Percentiles rank a stretch among this genome's conserved stretches.
Conservation (phyloP, 2,113 vertebrate species). For the Neopipo cinnamomea region DNA sequence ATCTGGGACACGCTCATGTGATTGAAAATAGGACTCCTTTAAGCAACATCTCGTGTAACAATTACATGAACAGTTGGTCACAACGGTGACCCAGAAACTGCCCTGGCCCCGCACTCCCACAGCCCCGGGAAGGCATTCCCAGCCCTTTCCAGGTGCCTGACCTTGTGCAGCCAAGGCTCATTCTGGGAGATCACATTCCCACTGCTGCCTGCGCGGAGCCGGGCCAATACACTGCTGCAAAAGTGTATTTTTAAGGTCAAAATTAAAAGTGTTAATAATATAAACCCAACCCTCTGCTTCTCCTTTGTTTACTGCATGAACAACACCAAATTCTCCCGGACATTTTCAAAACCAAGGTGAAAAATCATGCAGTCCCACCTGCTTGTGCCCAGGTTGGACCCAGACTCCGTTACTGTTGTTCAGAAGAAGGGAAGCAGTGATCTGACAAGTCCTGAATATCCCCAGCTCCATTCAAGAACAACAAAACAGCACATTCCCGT, state of each 20-base stretch:
- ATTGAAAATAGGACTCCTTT: constrained; percentile 52
- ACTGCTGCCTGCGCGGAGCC: not conserved
- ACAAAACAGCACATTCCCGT: not conserved
- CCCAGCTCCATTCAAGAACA: not conserved
- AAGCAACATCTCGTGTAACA: constrained; percentile 37
- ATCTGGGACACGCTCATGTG: constrained; percentile 19
- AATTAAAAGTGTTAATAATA: not conserved
- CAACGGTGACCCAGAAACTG: constrained; percentile 53
- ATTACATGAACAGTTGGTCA: constrained; percentile 51
- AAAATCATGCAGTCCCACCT: not conserved
- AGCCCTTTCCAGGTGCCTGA: not conserved
- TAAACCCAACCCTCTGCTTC: not conserved
- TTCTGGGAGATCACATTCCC: not conserved
- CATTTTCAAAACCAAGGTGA: not conserved
- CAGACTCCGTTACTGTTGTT: not conserved
- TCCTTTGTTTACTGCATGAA: not conserved
- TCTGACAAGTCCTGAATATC: not conserved
- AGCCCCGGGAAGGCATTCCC: not conserved
- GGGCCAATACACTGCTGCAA: fast-evolving
- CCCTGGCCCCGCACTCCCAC: not conserved
- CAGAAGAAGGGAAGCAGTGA: not conserved
- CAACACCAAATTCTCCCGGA: not conserved
- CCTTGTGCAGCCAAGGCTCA: not conserved
- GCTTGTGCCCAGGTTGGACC: not conserved
- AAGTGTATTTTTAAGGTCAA: not conserved